Evolutionary conservation across 2,113 vertebrate genomes (phyloP), one percentile per base, ranked within the genome.

Genomic region (Hucho hucho): DNA sequence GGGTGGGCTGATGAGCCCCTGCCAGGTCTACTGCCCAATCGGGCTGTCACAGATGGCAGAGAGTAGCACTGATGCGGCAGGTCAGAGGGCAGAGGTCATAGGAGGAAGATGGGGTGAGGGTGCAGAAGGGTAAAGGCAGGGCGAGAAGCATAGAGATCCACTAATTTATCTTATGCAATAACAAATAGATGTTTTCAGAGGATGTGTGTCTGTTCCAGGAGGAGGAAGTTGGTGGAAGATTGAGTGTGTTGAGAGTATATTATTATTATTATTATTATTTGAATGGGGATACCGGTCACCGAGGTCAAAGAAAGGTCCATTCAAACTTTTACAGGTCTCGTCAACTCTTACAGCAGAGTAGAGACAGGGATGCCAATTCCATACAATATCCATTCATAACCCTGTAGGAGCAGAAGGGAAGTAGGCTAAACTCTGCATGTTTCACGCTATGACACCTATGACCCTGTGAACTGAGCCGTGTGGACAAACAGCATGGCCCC

Each of bases 41-140:
- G 70, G 78, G 74, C 53, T 78, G 79, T 47, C 77, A 76, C 85
- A 90, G 86, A 86, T 90, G 87, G 82, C 70, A 61, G 64, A 32
- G 70, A 20, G 32, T 49, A 47, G 66, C 29, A 68, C 66, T 47
- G 58, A 59, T 59, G 75, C 73, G 69, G 73, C 69, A 81, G 49
- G 70, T 22, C 12, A 5, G 24, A 49, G 47, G 14, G 16, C 65
- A 59, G 11, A 25, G 9, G n/a, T 46, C 20, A 67, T 32, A n/a
- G 28, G 6, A 65, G 24, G 12, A 5, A 26, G 25, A 65, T 28
- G 25, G 22, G 25, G 64, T 25, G 25, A 16, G 24, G 25, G 25
- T 43, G 29, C 11, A n/a, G 66, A 22, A 16, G 28, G 29, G 59
- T 63, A 25, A 11, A 9, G n/a, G 13, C 7, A 3, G 2, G 49